Evolutionary conservation across 2,113 vertebrate genomes (phyloP).

Genomic region (Catagonus wagneri): DNA sequence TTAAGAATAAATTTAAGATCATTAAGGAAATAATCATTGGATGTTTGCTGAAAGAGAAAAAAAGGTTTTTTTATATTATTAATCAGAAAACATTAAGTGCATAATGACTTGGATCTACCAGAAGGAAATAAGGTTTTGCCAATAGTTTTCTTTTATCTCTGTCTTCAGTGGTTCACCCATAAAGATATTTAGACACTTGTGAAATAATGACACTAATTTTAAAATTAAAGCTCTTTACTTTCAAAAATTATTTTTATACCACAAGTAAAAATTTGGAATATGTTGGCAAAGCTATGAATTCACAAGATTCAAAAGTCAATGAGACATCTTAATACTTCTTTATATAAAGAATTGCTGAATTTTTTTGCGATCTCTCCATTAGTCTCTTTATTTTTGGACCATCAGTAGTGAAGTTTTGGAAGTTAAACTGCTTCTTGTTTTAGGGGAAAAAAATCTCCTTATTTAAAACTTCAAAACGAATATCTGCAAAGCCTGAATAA

Average conservation of each 20-base stretch:
- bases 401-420: neutral
- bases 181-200: neutral
- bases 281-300: neutral
- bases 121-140: neutral
- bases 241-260: neutral
- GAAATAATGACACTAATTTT: slow-evolving; percentile 1
- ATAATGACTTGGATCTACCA: neutral
- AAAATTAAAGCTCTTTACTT: neutral
- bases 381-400: neutral
- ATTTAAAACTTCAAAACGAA: neutral
- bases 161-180: neutral
- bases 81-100: neutral
- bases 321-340: neutral
- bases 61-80: neutral
- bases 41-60: neutral
- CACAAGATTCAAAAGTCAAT: neutral
- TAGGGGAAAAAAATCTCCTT: neutral
- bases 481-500: neutral
- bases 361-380: neutral
- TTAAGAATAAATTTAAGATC: slow-evolving; percentile 32
- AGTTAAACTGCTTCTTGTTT: neutral
- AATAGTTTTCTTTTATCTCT: neutral
- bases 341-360: neutral
- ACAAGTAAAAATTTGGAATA: neutral
- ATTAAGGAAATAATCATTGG: neutral